Evolutionary conservation across 2,113 vertebrate species (phyloP).

Genomic region (Athene cunicularia): DNA sequence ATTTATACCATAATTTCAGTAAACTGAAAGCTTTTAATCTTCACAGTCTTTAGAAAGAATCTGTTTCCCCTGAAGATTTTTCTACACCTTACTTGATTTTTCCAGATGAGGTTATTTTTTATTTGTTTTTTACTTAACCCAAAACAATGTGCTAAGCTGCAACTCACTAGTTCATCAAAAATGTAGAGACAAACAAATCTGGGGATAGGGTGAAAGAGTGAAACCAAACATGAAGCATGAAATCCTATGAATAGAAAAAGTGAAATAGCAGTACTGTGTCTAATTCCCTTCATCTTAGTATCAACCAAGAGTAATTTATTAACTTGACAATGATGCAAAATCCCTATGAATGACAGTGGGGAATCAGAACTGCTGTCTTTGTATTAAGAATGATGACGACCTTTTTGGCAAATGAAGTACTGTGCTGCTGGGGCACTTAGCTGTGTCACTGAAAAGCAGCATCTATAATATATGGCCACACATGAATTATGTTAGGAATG

Average conservation of each 20-base stretch:
- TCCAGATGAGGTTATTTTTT: background rate
- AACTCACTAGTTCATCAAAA: background rate
- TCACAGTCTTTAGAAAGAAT: background rate
- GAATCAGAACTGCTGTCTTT: background rate
- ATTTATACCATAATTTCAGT: background rate
- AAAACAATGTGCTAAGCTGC: background rate
- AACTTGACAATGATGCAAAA: background rate
- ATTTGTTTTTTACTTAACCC: background rate
- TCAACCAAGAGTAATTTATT: background rate
- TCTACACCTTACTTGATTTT: background rate
- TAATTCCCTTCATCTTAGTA: background rate
- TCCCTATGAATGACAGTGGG: background rate
- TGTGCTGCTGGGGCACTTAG: slow-evolving; percentile 15
- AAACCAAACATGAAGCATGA: background rate
- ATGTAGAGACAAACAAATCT: background rate
- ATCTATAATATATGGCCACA: background rate
- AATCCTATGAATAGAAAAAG: background rate
- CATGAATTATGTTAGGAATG: slow-evolving; percentile 59
- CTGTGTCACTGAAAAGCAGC: background rate
- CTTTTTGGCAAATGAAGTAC: slow-evolving; percentile 57
- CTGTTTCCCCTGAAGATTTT: background rate
- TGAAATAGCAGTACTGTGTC: background rate
- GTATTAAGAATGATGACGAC: slow-evolving; percentile 35
- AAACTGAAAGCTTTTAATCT: background rate
- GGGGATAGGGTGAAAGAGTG: background rate